Evolutionary conservation across 2,888 invertebrate species (phyloP).

Genomic region (Pyrochroa serraticornis): DNA sequence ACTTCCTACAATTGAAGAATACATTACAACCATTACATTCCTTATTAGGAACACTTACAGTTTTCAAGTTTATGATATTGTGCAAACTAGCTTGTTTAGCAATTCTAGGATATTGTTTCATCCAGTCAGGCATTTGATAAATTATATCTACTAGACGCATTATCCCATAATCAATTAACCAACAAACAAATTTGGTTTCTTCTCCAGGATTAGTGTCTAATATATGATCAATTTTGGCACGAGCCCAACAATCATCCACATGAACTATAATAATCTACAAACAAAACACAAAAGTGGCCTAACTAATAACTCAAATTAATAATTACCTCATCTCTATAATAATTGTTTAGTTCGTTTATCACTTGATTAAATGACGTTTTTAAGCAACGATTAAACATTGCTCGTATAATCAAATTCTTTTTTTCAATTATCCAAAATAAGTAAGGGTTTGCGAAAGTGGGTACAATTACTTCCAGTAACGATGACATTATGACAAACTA

Average conservation of each 20-base stretch:
- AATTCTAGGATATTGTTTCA: conserved; percentile 18
- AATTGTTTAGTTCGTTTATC: not conserved
- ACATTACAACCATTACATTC: not conserved
- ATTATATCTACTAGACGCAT: conserved; percentile 11
- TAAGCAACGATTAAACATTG: not conserved
- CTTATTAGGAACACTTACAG: conserved; percentile 19
- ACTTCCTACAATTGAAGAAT: conserved; percentile 8
- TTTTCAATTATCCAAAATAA: conserved; percentile 22
- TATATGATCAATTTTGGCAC: conserved; percentile 7
- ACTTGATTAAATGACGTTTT: not conserved
- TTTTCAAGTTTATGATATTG: conserved; percentile 28
- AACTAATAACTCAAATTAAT: no score
- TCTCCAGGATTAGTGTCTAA: not conserved
- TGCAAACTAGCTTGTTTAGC: conserved; percentile 33
- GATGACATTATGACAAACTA: not conserved
- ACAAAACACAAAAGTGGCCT: no score
- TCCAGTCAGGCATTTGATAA: conserved; percentile 29
- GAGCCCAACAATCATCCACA: conserved; percentile 10
- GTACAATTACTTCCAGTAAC: conserved; percentile 10
- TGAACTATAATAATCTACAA: conserved; percentile 10
- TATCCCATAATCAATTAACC: conserved; percentile 37
- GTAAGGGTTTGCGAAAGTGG: conserved; percentile 15
- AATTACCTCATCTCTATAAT: not conserved
- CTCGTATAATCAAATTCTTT: conserved; percentile 10
- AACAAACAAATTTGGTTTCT: conserved; percentile 24